Evolutionary conservation across 1,140 invertebrate genomes (phyloP), one percentile per base, ranked within the genome.

Genomic region (Atopsyche davidsoni): DNA sequence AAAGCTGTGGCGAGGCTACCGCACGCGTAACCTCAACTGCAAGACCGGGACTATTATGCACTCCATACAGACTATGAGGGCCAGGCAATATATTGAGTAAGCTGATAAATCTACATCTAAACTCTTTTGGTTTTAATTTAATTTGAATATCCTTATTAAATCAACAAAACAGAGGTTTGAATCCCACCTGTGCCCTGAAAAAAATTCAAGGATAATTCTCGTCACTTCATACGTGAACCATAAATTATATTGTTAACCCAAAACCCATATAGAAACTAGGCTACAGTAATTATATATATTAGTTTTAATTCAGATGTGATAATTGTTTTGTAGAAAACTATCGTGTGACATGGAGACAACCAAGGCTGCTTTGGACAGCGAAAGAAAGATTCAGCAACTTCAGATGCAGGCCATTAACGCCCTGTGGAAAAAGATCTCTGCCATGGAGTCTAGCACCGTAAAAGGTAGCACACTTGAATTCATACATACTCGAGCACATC

Each of bases 331-430:
- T 56, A 89, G 86, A 57, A 81, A 87, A 74, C 62, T 90, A 7
- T 83, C 83, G 6, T 80, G 78, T 56, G 87, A 90, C 61, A 87
- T 90, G 82, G 81, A 86, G 62, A 78, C 82, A 4, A 88, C 87
- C 0, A 86, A 87, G 64, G 82, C 82, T 2, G 86, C 87, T 10
- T 61, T 91, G 14, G 87, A 92, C 60, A 88, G 86, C 60, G 89
- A 93, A 65, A 78, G 89, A 38, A 88, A 89, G 60, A 80, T 92
- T 32, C 86, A 92, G 59, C 79, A 88, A 55, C 65, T 93, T 32
- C 89, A 93, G 69, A 87, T 92, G 79, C 89, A 93, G 68, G 89
- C 89, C 3, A 92, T 92, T 51, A 88, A 87, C 63, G 86, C 86
- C 4, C 67, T 94, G 3, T 93, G 89, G 88, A 89, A 89, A 65